Conservation (phyloP, 2,113 vertebrate genomes). For the Sardina pilchardus region DNA sequence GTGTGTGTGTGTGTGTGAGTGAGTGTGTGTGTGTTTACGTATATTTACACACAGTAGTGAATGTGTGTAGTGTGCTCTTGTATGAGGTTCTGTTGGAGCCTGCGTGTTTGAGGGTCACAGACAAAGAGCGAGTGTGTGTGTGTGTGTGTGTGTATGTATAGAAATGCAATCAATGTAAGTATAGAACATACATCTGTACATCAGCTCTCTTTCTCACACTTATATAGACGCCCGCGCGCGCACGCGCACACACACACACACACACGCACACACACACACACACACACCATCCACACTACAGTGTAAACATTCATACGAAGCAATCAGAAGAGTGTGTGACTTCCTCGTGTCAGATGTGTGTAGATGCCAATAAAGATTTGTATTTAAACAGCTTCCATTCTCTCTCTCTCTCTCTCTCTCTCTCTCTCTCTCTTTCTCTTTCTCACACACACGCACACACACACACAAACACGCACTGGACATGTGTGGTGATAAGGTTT, state of each 20-base stretch:
- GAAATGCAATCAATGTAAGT: background rate
- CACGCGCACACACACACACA: background rate
- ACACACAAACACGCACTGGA: background rate
- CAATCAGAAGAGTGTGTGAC: background rate
- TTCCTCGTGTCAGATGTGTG: background rate
- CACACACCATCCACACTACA: background rate
- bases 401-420: too few relatives aligned
- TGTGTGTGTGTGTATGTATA: background rate
- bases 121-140: background rate
- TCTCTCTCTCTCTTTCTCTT: too few relatives aligned
- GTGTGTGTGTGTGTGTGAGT: background rate
- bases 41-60: background rate
- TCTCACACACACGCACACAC: background rate
- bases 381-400: background rate
- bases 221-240: too few relatives aligned
- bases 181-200: background rate
- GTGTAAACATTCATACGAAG: background rate
- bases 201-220: background rate
- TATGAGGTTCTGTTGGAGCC: background rate
- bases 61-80: slow-evolving; percentile 1
- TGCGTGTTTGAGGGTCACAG: slow-evolving; percentile 45
- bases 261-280: background rate
- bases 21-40: background rate
- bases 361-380: background rate
- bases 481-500: too few relatives aligned